Conservation (phyloP, 2,113 vertebrate genomes). For the Ancistrus triradiatus region DNA sequence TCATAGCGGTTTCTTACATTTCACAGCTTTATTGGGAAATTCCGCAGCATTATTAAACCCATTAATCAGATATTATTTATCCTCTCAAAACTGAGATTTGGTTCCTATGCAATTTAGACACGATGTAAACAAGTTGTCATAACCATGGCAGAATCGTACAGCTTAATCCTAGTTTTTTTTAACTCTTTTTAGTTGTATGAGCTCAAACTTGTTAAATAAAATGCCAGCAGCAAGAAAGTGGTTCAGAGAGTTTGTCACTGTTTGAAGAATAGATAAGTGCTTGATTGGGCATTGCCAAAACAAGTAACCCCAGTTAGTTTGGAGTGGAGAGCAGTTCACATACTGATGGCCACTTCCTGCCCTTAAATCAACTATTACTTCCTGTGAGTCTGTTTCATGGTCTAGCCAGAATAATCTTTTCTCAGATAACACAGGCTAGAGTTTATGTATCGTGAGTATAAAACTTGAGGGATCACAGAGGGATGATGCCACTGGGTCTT, state of each 20-base stretch:
- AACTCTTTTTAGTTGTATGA: no score
- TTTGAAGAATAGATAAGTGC: conserved; percentile 31
- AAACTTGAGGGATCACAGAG: no score
- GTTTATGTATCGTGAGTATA: no score
- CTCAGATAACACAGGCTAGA: conserved; percentile 26
- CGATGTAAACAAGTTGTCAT: no score
- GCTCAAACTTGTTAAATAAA: not conserved
- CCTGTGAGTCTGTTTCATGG: conserved; percentile 38
- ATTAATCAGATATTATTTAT: no score
- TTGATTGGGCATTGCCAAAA: conserved; percentile 32
- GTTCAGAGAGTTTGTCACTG: conserved; percentile 22
- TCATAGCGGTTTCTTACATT: no score
- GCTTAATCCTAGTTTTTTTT: not conserved
- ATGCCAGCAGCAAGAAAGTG: not conserved
- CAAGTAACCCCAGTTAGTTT: conserved; percentile 26
- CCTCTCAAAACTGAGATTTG: no score
- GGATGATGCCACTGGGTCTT: no score
- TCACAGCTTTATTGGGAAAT: no score
- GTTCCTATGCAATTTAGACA: no score
- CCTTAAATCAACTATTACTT: conserved; percentile 54
- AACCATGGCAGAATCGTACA: not conserved
- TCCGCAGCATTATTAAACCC: no score
- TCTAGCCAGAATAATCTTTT: conserved; percentile 45
- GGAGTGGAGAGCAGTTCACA: conserved; percentile 49
- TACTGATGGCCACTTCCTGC: conserved; percentile 60